A percentile compares a stretch with the other conserved stretches of the same genome.
Conservation (phyloP, 2,888 invertebrate genomes). For the Aquatica leii region DNA sequence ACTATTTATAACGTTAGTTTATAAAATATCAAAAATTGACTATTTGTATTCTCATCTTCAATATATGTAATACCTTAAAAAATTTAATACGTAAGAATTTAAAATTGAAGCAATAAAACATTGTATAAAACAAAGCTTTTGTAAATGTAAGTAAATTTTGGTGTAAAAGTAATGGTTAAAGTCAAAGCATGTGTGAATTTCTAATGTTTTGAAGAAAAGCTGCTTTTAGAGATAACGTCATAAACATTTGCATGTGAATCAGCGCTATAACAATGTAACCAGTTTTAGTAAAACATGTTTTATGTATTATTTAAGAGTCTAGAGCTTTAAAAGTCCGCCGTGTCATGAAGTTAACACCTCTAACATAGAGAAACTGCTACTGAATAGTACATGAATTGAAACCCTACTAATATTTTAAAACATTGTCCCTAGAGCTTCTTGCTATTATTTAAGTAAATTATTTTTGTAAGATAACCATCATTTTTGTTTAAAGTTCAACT, state of each 20-base stretch:
- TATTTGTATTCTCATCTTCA: too few species aligned
- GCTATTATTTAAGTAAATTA: conserved; percentile 29
- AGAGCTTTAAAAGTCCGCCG: conserved; percentile 28
- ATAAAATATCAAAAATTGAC: too few species aligned
- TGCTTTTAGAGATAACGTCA: conserved; percentile 14
- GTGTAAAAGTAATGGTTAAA: too few species aligned
- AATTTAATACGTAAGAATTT: too few species aligned
- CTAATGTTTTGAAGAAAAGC: not conserved
- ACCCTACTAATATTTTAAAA: conserved; percentile 35
- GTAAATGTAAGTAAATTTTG: too few species aligned
- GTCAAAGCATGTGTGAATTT: conserved; percentile 17
- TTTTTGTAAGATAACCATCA: conserved; percentile 24
- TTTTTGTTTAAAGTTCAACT: conserved; percentile 16
- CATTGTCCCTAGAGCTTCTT: conserved; percentile 23
- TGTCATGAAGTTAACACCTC: conserved; percentile 30
- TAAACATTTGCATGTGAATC: conserved; percentile 29
- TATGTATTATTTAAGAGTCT: conserved; percentile 31
- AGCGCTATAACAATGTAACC: conserved; percentile 31
- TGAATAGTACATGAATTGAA: conserved; percentile 35
- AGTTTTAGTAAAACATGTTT: conserved; percentile 35
- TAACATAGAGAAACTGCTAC: conserved; percentile 28
- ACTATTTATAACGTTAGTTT: too few species aligned
- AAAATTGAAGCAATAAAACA: too few species aligned
- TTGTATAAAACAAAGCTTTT: too few species aligned
- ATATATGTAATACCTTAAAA: too few species aligned